These are phyloP conservation scores for Synchiropus splendidus DNA, from an alignment of 2,113 vertebrate species.

Conservation along the genomic window DNA sequence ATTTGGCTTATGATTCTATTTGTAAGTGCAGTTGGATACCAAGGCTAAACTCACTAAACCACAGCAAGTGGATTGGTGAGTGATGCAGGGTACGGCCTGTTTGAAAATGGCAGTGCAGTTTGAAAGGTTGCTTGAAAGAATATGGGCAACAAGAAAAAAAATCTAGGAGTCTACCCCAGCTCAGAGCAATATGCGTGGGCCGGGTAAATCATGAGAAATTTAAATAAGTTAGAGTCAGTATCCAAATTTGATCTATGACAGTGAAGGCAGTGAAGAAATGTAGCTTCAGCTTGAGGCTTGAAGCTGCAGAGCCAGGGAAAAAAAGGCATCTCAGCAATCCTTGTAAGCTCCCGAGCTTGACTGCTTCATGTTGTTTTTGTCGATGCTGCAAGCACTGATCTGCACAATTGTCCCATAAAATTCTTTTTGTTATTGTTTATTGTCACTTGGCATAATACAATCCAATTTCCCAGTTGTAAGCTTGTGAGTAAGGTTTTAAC, in stretches of 20 bases:
- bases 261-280: constrained; percentile 12
- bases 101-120: no score
- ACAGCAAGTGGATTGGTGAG: no score
- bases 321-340: constrained; percentile 25
- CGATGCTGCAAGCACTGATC: constrained; percentile 24
- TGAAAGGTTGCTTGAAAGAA: no score
- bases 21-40: no score
- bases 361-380: constrained; percentile 13
- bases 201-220: constrained; percentile 19
- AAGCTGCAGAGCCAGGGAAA: constrained; percentile 16
- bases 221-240: constrained; percentile 26
- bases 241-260: constrained; percentile 31
- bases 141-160: no score
- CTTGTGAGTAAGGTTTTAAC: no score
- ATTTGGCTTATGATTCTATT: no score
- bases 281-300: constrained; percentile 17
- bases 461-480: not conserved
- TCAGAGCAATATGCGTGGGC: constrained; percentile 11
- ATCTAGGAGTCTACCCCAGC: constrained; percentile 1
- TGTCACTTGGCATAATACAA: constrained; percentile 13
- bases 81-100: no score
- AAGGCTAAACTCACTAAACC: no score
- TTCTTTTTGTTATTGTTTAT: constrained; percentile 19
- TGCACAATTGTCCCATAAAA: constrained; percentile 22
- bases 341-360: constrained; percentile 24